Evolutionary conservation across 2,888 invertebrate species (phyloP), one percentile per base, ranked within the genome.

Genomic region (Odontocolon sp.): DNA sequence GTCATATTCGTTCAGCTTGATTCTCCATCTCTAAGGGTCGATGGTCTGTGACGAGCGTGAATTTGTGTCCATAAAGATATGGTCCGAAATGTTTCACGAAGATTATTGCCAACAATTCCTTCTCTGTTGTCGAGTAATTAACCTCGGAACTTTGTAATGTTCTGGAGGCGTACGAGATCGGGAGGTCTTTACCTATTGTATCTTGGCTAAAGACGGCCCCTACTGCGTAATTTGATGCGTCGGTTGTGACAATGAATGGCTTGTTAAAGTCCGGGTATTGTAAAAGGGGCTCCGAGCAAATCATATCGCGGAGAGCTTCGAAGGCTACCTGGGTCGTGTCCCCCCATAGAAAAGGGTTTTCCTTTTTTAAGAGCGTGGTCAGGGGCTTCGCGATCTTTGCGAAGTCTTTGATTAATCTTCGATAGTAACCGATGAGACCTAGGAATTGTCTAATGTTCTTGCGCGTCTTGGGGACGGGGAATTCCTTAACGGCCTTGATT

Each of bases 121-220:
- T n/a, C n/a, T n/a, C n/a, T n/a, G n/a, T n/a, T n/a, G n/a, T n/a
- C n/a, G n/a, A n/a, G n/a, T n/a, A n/a, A n/a, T n/a, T n/a, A n/a
- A n/a, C n/a, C n/a, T n/a, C n/a, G n/a, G n/a, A n/a, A n/a, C n/a
- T n/a, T n/a, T n/a, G n/a, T n/a, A n/a, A n/a, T n/a, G n/a, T n/a
- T n/a, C n/a, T 31, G 31, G 14, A n/a, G 16, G 36, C 31, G 33
- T 40, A 57, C 8, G 72, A 69, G 2, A 77, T 21, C 1, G 73
- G 73, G 8, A 16, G 64, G n/a, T 69, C 73, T 2, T 28, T 14
- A 0, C 74, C 74, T 14, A 77, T 68, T 0, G 50, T 1, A 0
- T 73, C 76, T 16, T 79, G 73, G 0, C 66, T 66, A 18, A 77
- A 21, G 0, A 79, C 70, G 0, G 72, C 77, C 3, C 70, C 67